phyloP scores from a whole-genome alignment of 2,797 vertebrate species.

The Poecilia gillii region DNA sequence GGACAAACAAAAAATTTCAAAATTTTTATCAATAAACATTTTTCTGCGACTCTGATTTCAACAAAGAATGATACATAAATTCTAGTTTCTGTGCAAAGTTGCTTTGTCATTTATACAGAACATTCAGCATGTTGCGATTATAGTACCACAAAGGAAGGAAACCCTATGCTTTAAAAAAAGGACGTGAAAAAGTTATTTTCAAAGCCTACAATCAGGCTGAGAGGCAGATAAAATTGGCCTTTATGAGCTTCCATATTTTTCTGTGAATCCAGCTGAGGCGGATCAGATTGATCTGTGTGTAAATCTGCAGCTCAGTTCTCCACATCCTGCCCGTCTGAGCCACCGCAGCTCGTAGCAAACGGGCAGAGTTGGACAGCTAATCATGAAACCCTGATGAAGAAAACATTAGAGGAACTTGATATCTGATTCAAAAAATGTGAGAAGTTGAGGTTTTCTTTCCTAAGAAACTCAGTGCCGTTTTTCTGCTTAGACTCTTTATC shows the following conservation, averaged over 20 bases:
- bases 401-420: neutral
- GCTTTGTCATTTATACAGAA: neutral
- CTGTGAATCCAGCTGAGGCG: neutral
- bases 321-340: constrained; percentile 9
- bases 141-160: neutral
- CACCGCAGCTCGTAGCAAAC: constrained; percentile 6
- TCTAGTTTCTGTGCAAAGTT: neutral
- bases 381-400: neutral
- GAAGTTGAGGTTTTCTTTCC: neutral
- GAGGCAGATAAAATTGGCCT: neutral
- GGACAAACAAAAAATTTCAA: neutral
- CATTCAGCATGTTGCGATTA: neutral
- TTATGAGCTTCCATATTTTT: constrained; percentile 33
- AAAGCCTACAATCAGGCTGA: constrained; percentile 1
- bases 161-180: constrained; percentile 1
- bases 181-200: neutral
- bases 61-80: neutral
- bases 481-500: neutral
- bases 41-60: neutral
- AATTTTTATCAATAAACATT: neutral
- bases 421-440: neutral
- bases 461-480: neutral
- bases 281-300: neutral
- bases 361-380: constrained; percentile 6
- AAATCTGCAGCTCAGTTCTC: constrained; percentile 6